Evolutionary conservation across 2,113 vertebrate species (phyloP).

Genomic region (Grallaria varia): DNA sequence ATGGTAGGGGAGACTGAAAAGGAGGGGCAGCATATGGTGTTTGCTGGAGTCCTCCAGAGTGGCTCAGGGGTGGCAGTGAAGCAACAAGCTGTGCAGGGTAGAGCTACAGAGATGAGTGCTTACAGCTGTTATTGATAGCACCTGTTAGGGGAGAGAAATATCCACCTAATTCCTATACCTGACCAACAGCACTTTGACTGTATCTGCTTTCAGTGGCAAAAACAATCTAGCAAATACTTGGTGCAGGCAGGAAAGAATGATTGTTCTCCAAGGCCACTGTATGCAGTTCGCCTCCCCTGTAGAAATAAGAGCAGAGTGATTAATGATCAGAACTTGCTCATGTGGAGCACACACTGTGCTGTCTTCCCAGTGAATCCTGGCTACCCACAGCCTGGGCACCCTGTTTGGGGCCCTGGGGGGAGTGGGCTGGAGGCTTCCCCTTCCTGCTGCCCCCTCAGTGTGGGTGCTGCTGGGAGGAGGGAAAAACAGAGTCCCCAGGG

Average conservation of each 20-base stretch:
- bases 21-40: not conserved
- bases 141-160: not conserved
- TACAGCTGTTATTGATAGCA: not conserved
- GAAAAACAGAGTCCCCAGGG: not conserved
- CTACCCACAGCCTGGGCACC: not conserved
- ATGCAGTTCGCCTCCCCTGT: not conserved
- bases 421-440: not conserved
- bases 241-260: not conserved
- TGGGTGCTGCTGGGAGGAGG: not conserved
- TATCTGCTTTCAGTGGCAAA: conserved; percentile 32
- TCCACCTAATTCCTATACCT: not conserved
- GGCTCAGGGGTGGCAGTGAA: not conserved
- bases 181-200: not conserved
- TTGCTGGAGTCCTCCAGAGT: not conserved
- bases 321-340: not conserved
- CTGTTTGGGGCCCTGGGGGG: too few species aligned
- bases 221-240: not conserved
- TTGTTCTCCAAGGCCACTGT: not conserved
- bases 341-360: not conserved
- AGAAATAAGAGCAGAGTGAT: not conserved
- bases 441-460: not conserved
- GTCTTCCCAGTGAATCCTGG: not conserved
- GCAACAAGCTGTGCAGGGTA: not conserved
- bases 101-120: not conserved
- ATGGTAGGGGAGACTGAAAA: not conserved